Percentiles rank a stretch among this genome's conserved stretches.
Conservation (phyloP, 2,113 vertebrate genomes). For the Dicerorhinus sumatrensis region DNA sequence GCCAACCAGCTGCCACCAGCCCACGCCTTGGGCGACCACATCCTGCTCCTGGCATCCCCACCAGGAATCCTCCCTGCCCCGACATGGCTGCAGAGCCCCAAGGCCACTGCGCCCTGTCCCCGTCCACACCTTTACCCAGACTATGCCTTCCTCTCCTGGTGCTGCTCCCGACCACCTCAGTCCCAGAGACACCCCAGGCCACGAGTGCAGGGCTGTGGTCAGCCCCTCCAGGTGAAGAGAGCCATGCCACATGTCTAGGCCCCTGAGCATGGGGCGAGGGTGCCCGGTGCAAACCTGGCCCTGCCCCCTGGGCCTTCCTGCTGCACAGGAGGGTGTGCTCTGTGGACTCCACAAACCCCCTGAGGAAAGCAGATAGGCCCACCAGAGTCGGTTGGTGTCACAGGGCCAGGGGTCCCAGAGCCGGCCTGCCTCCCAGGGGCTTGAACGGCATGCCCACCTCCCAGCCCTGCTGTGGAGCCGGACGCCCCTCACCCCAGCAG, state of each 20-base stretch:
- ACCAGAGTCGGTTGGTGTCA: neutral
- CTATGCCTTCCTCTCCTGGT: neutral
- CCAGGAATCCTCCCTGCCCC: neutral
- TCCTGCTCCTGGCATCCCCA: neutral
- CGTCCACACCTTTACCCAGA: neutral
- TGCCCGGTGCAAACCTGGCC: fast-evolving
- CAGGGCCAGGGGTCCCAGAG: neutral
- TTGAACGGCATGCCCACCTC: fast-evolving
- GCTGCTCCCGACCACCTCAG: neutral
- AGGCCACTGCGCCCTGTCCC: neutral
- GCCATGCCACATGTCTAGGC: too few species aligned
- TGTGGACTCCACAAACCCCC: neutral
- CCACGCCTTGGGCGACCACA: neutral
- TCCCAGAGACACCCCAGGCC: neutral
- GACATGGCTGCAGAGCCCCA: neutral
- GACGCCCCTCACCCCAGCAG: conserved; percentile 57
- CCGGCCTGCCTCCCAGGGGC: too few species aligned
- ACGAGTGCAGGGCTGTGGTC: neutral
- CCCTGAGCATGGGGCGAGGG: neutral
- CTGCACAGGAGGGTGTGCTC: neutral
- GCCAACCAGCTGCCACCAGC: conserved; percentile 5
- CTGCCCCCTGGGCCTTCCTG: neutral
- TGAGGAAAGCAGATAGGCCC: neutral
- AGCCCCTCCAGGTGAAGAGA: neutral
- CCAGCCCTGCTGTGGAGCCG: neutral